Percentiles rank a stretch among this genome's conserved stretches.
Evolutionary conservation across 2,888 invertebrate genomes (phyloP).

Genomic region (Tenthredo livida): DNA sequence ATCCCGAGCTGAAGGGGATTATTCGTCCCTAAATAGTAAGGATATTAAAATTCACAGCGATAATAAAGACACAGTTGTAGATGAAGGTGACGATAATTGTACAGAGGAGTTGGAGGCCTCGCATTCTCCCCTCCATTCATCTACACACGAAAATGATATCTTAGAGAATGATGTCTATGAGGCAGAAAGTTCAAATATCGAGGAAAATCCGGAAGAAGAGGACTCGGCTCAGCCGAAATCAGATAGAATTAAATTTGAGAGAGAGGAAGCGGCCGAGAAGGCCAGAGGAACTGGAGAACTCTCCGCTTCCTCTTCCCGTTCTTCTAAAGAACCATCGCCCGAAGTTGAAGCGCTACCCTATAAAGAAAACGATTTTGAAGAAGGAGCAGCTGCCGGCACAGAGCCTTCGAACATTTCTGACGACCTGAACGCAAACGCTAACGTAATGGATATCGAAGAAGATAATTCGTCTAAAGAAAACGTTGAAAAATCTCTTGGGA

Average conservation of each 20-base stretch:
- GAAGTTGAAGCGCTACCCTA: slow-evolving; percentile 36
- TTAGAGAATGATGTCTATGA: not conserved
- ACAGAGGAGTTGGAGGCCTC: not conserved
- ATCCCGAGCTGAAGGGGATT: not conserved
- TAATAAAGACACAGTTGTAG: slow-evolving; percentile 2
- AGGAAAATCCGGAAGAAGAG: not conserved
- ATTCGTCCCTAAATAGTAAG: not conserved
- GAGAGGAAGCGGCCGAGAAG: not conserved
- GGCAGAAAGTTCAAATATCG: not conserved
- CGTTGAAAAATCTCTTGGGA: slow-evolving; percentile 56
- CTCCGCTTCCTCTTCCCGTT: slow-evolving; percentile 27
- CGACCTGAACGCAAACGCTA: slow-evolving; percentile 68
- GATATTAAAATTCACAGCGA: slow-evolving; percentile 27
- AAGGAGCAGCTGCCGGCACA: slow-evolving; percentile 59
- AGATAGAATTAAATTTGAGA: not conserved
- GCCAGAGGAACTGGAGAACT: not conserved
- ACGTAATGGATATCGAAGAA: slow-evolving; percentile 66
- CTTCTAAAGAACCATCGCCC: slow-evolving; percentile 61
- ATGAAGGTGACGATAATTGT: slow-evolving; percentile 11
- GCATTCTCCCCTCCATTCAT: not conserved
- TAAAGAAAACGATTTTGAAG: slow-evolving; percentile 66
- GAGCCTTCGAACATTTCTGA: slow-evolving; percentile 71
- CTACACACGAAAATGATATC: slow-evolving; percentile 27
- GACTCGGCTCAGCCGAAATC: slow-evolving; percentile 3
- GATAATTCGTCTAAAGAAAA: slow-evolving; percentile 61